Conservation (phyloP, 23 tunicate genomes). For the Halocynthia aurantium region DNA sequence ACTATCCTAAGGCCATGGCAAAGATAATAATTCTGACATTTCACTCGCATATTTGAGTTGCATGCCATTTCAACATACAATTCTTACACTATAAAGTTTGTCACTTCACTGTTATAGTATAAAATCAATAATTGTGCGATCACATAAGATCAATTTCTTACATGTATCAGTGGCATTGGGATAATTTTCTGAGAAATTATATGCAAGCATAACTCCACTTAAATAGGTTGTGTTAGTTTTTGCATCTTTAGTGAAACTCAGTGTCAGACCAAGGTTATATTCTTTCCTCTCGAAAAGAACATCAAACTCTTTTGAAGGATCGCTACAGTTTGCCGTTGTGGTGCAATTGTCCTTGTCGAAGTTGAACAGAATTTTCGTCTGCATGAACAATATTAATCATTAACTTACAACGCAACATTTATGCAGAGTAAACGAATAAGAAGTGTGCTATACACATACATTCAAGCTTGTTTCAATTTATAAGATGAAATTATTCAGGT, state of each 20-base stretch:
- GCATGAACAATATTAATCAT: not conserved
- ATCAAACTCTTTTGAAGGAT: conserved; percentile 14
- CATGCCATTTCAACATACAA: too few relatives aligned
- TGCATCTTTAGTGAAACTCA: conserved; percentile 26
- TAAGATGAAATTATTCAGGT: too few relatives aligned
- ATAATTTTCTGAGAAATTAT: conserved; percentile 25
- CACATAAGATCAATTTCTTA: not conserved
- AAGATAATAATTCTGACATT: too few relatives aligned
- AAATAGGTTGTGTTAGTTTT: conserved; percentile 40
- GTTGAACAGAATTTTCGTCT: conserved; percentile 51
- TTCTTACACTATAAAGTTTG: too few relatives aligned
- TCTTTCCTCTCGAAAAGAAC: conserved; percentile 4
- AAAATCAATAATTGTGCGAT: too few relatives aligned
- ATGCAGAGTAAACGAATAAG: too few relatives aligned
- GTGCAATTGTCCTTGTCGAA: conserved; percentile 15
- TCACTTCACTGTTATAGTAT: too few relatives aligned
- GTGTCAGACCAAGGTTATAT: not conserved
- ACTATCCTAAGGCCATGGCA: too few relatives aligned
- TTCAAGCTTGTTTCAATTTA: too few relatives aligned
- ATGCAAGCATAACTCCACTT: conserved; percentile 13
- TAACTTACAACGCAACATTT: not conserved
- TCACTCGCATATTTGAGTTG: too few relatives aligned
- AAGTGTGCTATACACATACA: too few relatives aligned
- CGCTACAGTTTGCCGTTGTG: not conserved
- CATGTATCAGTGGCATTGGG: conserved; percentile 30